Percentiles rank a stretch among this genome's conserved stretches.
phyloP scores from a whole-genome alignment of 2,113 vertebrate species.

The Syngnathus typhle region DNA sequence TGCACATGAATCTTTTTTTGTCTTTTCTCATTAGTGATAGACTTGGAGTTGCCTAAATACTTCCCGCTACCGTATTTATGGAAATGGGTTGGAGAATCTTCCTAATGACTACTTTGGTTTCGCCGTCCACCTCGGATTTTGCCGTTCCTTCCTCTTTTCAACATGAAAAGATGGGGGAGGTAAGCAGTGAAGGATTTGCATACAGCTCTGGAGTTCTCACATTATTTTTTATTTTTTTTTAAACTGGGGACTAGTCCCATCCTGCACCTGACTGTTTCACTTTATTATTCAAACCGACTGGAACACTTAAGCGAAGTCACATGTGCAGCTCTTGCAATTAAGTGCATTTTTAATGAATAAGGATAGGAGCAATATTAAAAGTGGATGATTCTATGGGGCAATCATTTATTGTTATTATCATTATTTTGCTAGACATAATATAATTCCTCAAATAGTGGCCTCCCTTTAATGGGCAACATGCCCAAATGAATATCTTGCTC shows the following conservation, averaged over 20 bases:
- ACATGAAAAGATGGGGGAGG: constrained; percentile 38
- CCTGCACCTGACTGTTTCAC: constrained; percentile 16
- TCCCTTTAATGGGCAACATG: neutral
- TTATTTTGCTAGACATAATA: neutral
- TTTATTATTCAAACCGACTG: constrained; percentile 22
- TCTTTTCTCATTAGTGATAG: constrained; percentile 76
- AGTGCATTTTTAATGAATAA: neutral
- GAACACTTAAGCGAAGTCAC: neutral
- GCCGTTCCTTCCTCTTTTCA: constrained; percentile 42
- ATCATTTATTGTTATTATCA: constrained; percentile 3
- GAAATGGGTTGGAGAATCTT: constrained; percentile 64
- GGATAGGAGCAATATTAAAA: neutral
- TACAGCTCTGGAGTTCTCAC: constrained; percentile 20
- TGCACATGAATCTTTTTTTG: constrained; percentile 73
- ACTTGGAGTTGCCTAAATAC: constrained; percentile 73
- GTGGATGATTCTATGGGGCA: neutral
- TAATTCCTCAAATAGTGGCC: neutral
- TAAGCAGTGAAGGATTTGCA: neutral
- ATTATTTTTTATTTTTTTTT: constrained; percentile 15
- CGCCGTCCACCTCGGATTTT: constrained; percentile 47
- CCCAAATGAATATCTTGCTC: neutral
- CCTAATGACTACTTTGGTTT: constrained; percentile 62
- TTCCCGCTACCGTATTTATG: constrained; percentile 71
- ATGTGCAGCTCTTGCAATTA: constrained; percentile 1
- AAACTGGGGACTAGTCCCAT: constrained; percentile 10